These are phyloP conservation scores for Anguilla megastoma DNA, from an alignment of 2,797 vertebrate species.

Conservation along the genomic window DNA sequence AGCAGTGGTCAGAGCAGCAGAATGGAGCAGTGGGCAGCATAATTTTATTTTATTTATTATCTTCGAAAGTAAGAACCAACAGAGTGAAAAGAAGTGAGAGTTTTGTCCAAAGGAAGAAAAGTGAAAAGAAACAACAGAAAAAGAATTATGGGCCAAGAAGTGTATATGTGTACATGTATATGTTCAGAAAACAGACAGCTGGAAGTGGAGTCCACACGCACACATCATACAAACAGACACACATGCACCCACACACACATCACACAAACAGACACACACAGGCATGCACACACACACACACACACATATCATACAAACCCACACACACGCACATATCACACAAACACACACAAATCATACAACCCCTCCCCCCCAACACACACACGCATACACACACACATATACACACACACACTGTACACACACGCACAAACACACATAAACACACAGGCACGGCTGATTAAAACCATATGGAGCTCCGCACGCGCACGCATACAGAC, in stretches of 20 bases:
- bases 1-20: slow-evolving; percentile 45
- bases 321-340: not conserved
- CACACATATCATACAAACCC: slow-evolving; percentile 42
- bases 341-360: not conserved
- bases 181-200: slow-evolving; percentile 70
- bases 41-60: not conserved
- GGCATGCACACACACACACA: slow-evolving; percentile 56
- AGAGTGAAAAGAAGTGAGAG: not conserved
- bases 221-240: slow-evolving; percentile 48
- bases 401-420: slow-evolving; percentile 68
- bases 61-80: not conserved
- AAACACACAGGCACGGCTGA: slow-evolving; percentile 34
- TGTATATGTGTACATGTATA: slow-evolving; percentile 51
- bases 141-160: slow-evolving; percentile 41
- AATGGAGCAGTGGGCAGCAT: slow-evolving; percentile 9
- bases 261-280: slow-evolving; percentile 51
- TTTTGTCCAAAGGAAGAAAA: not conserved
- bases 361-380: slow-evolving; percentile 43
- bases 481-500: slow-evolving; percentile 28
- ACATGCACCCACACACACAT: slow-evolving; percentile 54
- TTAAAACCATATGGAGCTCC: slow-evolving; percentile 36
- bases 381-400: slow-evolving; percentile 82
- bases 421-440: slow-evolving; percentile 47
- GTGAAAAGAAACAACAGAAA: slow-evolving; percentile 26
- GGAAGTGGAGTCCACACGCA: slow-evolving; percentile 76